These are phyloP conservation scores for Apaloderma vittatum DNA, from an alignment of 2,113 vertebrate genomes.

Conservation along the genomic window DNA sequence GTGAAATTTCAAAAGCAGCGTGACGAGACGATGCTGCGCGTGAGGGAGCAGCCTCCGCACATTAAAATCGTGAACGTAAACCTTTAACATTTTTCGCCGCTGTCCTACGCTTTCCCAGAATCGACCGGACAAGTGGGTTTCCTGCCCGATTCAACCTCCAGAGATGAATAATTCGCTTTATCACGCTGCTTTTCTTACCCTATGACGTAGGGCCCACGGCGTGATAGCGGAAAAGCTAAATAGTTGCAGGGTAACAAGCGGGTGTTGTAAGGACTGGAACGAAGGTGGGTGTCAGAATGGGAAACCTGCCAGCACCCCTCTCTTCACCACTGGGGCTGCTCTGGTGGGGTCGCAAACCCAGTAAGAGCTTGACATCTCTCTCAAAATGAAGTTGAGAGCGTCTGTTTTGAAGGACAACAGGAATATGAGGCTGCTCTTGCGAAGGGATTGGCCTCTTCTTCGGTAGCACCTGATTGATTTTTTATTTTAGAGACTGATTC, in stretches of 20 bases:
- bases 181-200: neutral
- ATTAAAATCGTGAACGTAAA: neutral
- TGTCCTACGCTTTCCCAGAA: neutral
- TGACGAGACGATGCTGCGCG: neutral
- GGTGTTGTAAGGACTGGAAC: neutral
- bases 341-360: neutral
- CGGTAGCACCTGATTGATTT: neutral
- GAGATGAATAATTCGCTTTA: constrained; percentile 27
- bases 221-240: neutral
- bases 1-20: neutral
- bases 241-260: neutral
- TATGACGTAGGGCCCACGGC: rapidly evolving
- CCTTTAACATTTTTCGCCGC: neutral
- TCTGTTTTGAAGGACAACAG: neutral
- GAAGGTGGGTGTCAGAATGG: neutral
- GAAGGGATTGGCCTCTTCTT: rapidly evolving
- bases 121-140: neutral
- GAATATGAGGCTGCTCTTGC: neutral
- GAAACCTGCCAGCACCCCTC: neutral
- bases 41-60: neutral
- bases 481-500: neutral
- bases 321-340: neutral
- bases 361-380: neutral
- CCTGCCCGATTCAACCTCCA: neutral
- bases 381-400: neutral